Conservation (phyloP, 2,888 invertebrate species). For the Dinocampus coccinellae region DNA sequence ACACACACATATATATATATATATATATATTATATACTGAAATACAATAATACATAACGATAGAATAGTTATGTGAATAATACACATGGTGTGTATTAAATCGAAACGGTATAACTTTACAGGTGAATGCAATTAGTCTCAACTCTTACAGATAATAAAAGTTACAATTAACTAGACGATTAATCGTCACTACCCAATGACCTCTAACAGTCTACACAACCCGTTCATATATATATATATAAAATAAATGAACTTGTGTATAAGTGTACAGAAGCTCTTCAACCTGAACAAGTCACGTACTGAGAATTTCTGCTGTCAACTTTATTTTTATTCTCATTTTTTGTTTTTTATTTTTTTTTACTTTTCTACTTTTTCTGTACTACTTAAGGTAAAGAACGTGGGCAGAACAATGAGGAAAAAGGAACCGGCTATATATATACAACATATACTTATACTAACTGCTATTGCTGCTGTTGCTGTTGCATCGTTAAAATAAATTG, state of each 20-base stretch:
- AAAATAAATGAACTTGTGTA: neutral
- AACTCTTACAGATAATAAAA: neutral
- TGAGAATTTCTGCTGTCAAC: slow-evolving; percentile 2
- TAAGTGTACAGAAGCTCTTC: neutral
- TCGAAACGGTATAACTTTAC: neutral
- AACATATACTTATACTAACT: neutral
- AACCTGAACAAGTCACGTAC: neutral
- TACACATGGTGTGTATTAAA: neutral
- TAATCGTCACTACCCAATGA: slow-evolving; percentile 1
- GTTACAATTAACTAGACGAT: neutral
- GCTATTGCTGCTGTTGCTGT: neutral
- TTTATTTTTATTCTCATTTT: neutral
- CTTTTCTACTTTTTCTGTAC: neutral
- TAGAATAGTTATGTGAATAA: neutral
- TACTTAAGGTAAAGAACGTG: neutral
- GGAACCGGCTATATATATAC: neutral
- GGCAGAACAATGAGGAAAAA: slow-evolving; percentile 12
- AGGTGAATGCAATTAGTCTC: slow-evolving; percentile 13
- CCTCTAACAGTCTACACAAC: neutral
- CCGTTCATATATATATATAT: neutral
- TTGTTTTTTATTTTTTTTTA: neutral
- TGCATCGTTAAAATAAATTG: slow-evolving; percentile 1
- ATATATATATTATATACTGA: neutral
- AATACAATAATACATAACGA: neutral
- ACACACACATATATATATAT: neutral